Evolutionary conservation across 2,113 vertebrate species (phyloP).

Genomic region (Hyla sarda): DNA sequence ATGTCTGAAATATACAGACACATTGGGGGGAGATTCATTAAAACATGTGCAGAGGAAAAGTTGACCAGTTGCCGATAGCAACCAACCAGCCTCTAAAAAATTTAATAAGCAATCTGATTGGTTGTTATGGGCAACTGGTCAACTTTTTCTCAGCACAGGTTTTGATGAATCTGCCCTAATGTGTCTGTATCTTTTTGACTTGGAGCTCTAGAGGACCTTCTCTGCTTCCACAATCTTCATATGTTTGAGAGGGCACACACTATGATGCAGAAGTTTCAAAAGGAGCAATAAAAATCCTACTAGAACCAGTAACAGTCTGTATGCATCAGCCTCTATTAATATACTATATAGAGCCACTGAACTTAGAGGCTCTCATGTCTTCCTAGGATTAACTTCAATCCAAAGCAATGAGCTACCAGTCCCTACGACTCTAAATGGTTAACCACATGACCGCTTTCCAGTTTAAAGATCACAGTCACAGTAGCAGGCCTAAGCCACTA

Average conservation of each 20-base stretch:
- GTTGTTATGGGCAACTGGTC: too few species aligned
- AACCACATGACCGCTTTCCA: constrained; percentile 28
- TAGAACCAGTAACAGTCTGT: constrained; percentile 1
- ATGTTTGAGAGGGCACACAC: too few species aligned
- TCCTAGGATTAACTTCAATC: neutral
- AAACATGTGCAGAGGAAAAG: too few species aligned
- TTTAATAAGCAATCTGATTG: too few species aligned
- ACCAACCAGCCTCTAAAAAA: too few species aligned
- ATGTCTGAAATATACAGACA: neutral
- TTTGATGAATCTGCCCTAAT: neutral
- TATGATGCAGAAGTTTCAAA: neutral
- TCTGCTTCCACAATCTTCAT: neutral
- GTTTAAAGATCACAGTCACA: constrained; percentile 30
- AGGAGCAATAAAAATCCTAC: neutral
- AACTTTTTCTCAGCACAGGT: too few species aligned
- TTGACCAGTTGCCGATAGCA: too few species aligned
- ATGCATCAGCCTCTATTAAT: neutral
- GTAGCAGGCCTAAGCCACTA: constrained; percentile 37
- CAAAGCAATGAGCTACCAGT: constrained; percentile 12
- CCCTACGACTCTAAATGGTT: constrained; percentile 22
- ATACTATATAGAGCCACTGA: neutral
- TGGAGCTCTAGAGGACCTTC: too few species aligned
- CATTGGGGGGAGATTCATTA: too few species aligned
- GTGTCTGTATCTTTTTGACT: too few species aligned
- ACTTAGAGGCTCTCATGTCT: neutral